A percentile compares a stretch with the other conserved stretches of the same genome.
phyloP scores from a whole-genome alignment of 2,797 vertebrate species.

The Poecilia gillii region DNA sequence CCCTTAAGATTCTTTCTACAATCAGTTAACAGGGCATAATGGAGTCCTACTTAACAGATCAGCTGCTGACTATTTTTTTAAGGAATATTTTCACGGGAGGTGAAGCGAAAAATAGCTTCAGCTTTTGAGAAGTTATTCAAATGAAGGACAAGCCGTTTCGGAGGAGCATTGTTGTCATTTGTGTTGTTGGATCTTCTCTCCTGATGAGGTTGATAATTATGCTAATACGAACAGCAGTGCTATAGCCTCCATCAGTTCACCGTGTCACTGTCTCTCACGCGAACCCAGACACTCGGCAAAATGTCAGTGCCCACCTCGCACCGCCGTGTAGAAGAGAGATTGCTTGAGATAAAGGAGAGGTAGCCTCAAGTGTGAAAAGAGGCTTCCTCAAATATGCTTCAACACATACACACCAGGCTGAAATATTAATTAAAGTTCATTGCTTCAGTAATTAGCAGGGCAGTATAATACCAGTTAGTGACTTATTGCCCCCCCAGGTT shows the following conservation, averaged over 20 bases:
- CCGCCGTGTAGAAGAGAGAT: constrained; percentile 58
- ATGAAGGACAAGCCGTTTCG: background rate
- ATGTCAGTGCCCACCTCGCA: constrained; percentile 63
- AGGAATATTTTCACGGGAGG: background rate
- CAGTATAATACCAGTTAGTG: constrained; percentile 79
- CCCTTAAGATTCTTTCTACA: background rate
- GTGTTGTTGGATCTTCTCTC: constrained; percentile 34
- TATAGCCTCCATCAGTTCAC: constrained; percentile 57
- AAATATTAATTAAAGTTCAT: constrained; percentile 83
- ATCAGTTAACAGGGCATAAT: background rate
- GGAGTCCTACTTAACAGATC: background rate
- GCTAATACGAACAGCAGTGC: constrained; percentile 66
- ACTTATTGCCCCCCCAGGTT: constrained; percentile 77
- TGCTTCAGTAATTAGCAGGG: constrained; percentile 79
- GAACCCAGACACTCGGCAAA: constrained; percentile 65
- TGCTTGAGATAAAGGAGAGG: constrained; percentile 67
- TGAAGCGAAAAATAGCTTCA: background rate
- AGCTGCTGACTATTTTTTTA: background rate
- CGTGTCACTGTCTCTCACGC: constrained; percentile 61
- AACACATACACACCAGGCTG: constrained; percentile 43
- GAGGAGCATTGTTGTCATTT: constrained; percentile 13
- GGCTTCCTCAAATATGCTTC: constrained; percentile 31
- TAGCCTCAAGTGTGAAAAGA: constrained; percentile 42
- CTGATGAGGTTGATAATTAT: constrained; percentile 71
- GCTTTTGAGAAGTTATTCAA: background rate